Evolutionary conservation across 1,140 invertebrate genomes (phyloP).

Genomic region (Drosophila navojoa): DNA sequence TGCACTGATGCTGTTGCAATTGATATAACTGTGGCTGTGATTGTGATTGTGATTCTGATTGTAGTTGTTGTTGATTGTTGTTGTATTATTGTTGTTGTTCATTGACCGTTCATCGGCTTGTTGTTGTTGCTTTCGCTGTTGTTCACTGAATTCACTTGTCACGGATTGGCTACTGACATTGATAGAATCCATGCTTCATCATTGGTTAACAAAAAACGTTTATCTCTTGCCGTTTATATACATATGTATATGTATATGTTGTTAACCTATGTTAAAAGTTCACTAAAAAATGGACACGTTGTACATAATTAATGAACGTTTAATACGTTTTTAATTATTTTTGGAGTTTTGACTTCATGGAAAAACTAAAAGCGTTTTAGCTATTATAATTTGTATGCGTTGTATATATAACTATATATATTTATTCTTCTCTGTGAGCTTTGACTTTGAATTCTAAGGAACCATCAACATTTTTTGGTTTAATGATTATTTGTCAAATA

Average conservation of each 20-base stretch:
- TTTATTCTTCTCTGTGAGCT: no score
- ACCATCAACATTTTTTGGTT: no score
- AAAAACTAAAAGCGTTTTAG: not conserved
- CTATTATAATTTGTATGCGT: not conserved
- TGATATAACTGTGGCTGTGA: conserved; percentile 66
- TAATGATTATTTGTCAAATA: no score
- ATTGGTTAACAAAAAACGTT: conserved; percentile 44
- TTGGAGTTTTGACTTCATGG: conserved; percentile 3
- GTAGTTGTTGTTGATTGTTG: conserved; percentile 85
- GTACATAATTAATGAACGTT: conserved; percentile 73
- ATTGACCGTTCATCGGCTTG: conserved; percentile 85
- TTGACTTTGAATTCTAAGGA: no score
- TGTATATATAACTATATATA: not conserved
- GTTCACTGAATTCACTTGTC: conserved; percentile 87
- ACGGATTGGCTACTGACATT: conserved; percentile 88
- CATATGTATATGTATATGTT: conserved; percentile 9
- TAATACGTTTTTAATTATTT: conserved; percentile 77
- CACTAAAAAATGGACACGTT: conserved; percentile 41
- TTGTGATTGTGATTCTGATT: conserved; percentile 84
- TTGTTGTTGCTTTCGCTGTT: conserved; percentile 71
- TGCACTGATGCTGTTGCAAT: conserved; percentile 60
- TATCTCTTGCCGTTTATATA: conserved; percentile 11
- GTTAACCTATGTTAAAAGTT: conserved; percentile 37
- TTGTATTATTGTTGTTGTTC: conserved; percentile 81
- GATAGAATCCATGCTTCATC: conserved; percentile 86